Evolutionary conservation across 2,797 vertebrate genomes (phyloP).

Genomic region (Orientallactaga sibirica): DNA sequence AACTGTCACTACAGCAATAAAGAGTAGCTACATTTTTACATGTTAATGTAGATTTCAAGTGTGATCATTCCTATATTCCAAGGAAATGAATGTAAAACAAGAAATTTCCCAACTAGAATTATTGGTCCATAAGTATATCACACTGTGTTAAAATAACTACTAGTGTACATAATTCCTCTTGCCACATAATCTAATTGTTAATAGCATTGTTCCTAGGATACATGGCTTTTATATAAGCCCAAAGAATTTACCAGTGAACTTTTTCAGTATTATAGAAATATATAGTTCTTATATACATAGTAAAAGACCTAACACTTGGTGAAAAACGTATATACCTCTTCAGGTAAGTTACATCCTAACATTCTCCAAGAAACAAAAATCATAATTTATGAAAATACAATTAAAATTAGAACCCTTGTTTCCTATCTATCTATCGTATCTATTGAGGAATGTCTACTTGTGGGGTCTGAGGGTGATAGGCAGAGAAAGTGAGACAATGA

Average conservation of each 20-base stretch:
- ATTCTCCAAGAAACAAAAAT: slow-evolving; percentile 20
- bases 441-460: background rate
- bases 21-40: background rate
- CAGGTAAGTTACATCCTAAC: background rate
- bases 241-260: slow-evolving; percentile 20
- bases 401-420: background rate
- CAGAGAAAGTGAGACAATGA: background rate
- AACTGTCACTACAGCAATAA: background rate
- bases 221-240: background rate
- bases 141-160: background rate
- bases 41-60: slow-evolving; percentile 12
- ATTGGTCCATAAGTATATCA: slow-evolving; percentile 20
- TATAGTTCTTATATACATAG: background rate
- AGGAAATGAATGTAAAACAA: slow-evolving; percentile 22
- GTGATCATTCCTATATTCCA: background rate
- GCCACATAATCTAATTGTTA: slow-evolving; percentile 11
- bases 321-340: slow-evolving; percentile 5
- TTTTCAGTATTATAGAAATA: background rate
- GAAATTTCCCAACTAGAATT: background rate
- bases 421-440: background rate
- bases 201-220: slow-evolving; percentile 36
- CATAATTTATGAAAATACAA: background rate
- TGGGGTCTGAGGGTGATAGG: background rate
- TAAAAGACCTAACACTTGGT: background rate
- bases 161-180: slow-evolving; percentile 56